Percentiles rank a stretch among this genome's conserved stretches.
These are phyloP conservation scores for Formica exsecta DNA, from an alignment of 1,140 invertebrate species.

Conservation along the genomic window DNA sequence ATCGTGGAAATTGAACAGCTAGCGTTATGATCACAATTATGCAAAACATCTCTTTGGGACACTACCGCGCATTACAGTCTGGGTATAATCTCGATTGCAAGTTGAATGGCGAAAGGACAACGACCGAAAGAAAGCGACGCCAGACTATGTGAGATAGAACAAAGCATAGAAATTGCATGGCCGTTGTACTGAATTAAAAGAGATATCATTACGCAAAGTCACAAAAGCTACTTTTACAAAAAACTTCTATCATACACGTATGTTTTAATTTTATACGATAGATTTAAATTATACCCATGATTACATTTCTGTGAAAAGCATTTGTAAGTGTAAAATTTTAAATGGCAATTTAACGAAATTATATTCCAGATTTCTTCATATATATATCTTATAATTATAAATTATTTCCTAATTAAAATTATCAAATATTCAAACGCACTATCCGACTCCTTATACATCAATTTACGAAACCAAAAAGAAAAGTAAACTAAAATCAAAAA, in stretches of 20 bases:
- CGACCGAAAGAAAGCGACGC: slow-evolving; percentile 14
- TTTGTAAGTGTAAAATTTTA: background rate
- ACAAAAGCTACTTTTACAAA: background rate
- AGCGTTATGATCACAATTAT: slow-evolving; percentile 42
- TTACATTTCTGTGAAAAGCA: background rate
- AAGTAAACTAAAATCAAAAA: slow-evolving; percentile 21
- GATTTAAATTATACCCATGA: background rate
- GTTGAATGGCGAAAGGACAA: slow-evolving; percentile 9
- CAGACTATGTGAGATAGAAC: slow-evolving; percentile 14
- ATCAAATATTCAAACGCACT: background rate
- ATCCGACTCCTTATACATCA: background rate
- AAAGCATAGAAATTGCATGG: slow-evolving; percentile 16
- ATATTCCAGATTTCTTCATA: background rate
- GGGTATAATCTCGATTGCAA: slow-evolving; percentile 51
- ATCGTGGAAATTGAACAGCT: slow-evolving; percentile 38
- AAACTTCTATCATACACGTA: background rate
- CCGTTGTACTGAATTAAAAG: slow-evolving; percentile 38
- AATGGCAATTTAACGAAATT: background rate
- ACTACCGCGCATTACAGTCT: slow-evolving; percentile 13
- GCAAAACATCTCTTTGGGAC: slow-evolving; percentile 41
- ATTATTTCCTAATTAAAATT: background rate
- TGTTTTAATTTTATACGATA: slow-evolving; percentile 21
- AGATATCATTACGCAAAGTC: slow-evolving; percentile 25
- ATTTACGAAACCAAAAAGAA: background rate
- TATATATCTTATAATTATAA: background rate